Evolutionary conservation across 2,888 invertebrate genomes (phyloP).

Genomic region (Aleiodes leptofemur): DNA sequence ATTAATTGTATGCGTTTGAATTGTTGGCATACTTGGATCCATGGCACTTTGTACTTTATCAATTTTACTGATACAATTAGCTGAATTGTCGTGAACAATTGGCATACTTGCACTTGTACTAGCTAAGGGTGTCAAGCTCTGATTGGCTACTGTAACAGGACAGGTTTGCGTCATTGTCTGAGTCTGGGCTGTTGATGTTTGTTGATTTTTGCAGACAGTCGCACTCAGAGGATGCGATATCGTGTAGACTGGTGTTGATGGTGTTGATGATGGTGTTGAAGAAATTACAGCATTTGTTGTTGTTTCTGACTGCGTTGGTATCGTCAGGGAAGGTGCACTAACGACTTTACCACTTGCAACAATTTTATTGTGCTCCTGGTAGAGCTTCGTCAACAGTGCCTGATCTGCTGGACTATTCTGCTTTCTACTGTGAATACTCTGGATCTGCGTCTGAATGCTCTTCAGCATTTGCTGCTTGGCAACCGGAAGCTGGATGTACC

Average conservation of each 20-base stretch:
- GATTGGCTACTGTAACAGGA: slow-evolving; percentile 56
- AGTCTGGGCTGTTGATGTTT: slow-evolving; percentile 71
- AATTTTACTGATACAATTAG: not conserved
- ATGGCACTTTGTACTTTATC: slow-evolving; percentile 12
- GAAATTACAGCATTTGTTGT: slow-evolving; percentile 62
- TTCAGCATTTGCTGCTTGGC: slow-evolving; percentile 82
- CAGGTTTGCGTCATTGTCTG: slow-evolving; percentile 67
- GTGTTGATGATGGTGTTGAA: no score
- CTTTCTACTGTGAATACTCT: slow-evolving; percentile 78
- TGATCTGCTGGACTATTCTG: slow-evolving; percentile 76
- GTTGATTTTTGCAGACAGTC: slow-evolving; percentile 68
- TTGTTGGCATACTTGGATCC: slow-evolving; percentile 39
- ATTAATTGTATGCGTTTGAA: not conserved
- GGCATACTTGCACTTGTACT: slow-evolving; percentile 19
- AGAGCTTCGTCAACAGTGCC: slow-evolving; percentile 78
- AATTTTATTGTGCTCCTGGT: slow-evolving; percentile 84
- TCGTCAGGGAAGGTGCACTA: slow-evolving; percentile 54
- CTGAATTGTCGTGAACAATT: slow-evolving; percentile 1
- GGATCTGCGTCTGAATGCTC: slow-evolving; percentile 79
- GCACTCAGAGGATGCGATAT: slow-evolving; percentile 59
- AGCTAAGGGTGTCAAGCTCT: slow-evolving; percentile 53
- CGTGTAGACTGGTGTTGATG: slow-evolving; percentile 61
- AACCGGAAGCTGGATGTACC: slow-evolving; percentile 82
- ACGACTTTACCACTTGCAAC: slow-evolving; percentile 83
- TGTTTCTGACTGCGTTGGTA: slow-evolving; percentile 60